Evolutionary conservation across 2,888 invertebrate species (phyloP).

Genomic region (Andrena marginata): DNA sequence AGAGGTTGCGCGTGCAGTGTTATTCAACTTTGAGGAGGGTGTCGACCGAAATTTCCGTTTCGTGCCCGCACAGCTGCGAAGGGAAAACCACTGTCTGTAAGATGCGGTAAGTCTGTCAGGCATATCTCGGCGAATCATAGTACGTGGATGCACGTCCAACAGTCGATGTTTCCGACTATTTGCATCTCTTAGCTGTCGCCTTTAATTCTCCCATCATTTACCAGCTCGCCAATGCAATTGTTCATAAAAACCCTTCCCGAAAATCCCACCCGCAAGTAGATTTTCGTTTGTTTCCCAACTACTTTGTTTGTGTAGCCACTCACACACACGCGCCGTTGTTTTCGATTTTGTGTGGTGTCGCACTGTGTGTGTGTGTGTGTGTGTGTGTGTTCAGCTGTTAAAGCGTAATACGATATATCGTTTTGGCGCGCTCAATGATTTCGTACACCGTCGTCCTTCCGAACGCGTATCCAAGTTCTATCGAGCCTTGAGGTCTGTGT

Average conservation of each 20-base stretch:
- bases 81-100: conserved; percentile 16
- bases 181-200: conserved; percentile 35
- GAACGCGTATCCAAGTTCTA: conserved; percentile 9
- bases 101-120: conserved; percentile 59
- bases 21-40: conserved; percentile 10
- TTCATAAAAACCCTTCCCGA: not conserved
- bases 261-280: not conserved
- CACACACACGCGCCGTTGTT: conserved; percentile 16
- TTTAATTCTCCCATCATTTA: conserved; percentile 40
- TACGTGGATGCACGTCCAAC: not conserved
- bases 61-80: conserved; percentile 2
- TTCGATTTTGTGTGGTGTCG: conserved; percentile 33
- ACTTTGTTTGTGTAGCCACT: conserved; percentile 13
- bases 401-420: conserved; percentile 33
- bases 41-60: conserved; percentile 25
- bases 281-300: not conserved
- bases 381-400: conserved; percentile 45
- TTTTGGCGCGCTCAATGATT: conserved; percentile 53
- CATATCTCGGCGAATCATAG: conserved; percentile 5
- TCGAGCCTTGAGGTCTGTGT: conserved; percentile 9
- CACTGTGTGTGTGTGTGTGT: conserved; percentile 15
- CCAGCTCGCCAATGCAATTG: not conserved
- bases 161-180: not conserved
- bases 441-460: conserved; percentile 20
- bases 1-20: conserved; percentile 41